Evolutionary conservation across 2,888 invertebrate species (phyloP).

Genomic region (Resseliella maxima): DNA sequence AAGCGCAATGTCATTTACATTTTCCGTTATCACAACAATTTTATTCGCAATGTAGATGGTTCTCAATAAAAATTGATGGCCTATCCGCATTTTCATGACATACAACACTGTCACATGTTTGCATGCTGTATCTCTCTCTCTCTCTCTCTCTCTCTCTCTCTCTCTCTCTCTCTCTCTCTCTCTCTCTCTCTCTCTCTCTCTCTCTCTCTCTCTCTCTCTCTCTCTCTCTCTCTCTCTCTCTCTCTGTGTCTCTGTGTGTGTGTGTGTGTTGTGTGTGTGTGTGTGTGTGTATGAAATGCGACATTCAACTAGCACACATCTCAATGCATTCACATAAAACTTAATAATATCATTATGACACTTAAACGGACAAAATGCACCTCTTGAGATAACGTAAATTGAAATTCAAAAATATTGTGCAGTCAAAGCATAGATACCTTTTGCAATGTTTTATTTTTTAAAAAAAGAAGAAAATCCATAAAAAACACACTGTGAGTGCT

Average conservation of each 20-base stretch:
- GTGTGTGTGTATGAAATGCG: too few relatives aligned
- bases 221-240: too few relatives aligned
- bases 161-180: too few relatives aligned
- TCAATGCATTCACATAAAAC: not conserved
- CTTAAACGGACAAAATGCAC: constrained; percentile 36
- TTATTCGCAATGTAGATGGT: constrained; percentile 8
- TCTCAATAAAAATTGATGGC: constrained; percentile 49
- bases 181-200: too few relatives aligned
- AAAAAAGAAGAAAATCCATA: too few relatives aligned
- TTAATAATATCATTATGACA: constrained; percentile 22
- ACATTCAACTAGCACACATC: not conserved
- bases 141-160: too few relatives aligned
- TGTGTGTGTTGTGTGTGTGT: too few relatives aligned
- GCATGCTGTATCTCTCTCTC: not conserved
- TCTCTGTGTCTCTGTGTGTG: too few relatives aligned
- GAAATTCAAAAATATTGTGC: not conserved
- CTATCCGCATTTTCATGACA: constrained; percentile 48
- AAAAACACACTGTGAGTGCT: not conserved
- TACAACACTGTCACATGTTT: not conserved
- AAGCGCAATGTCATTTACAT: constrained; percentile 16
- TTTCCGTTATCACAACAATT: constrained; percentile 49
- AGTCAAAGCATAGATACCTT: not conserved
- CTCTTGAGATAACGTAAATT: constrained; percentile 39
- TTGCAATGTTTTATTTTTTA: not conserved
- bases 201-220: too few relatives aligned